Evolutionary conservation across 2,113 vertebrate species (phyloP), one percentile per base, ranked within the genome.

Genomic region (Rhodinocichla rosea): DNA sequence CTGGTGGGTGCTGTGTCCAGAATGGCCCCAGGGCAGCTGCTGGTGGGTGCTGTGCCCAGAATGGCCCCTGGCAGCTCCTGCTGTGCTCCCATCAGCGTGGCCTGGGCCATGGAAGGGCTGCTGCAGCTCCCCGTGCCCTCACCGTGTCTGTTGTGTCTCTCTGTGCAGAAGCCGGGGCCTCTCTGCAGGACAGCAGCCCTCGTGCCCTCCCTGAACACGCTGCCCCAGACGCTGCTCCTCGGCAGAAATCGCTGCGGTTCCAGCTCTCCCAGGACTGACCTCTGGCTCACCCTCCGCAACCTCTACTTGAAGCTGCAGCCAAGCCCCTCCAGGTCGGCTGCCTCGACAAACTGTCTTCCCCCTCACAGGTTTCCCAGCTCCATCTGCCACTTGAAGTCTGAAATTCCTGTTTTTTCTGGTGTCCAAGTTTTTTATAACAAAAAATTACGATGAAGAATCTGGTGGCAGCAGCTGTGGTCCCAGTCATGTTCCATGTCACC

Each of bases 151-250:
- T 96, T 95, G 93, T 92, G 49, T 96, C 93, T 94, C 81, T 95
- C 83, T 95, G 91, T 30, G 33, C 97, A 98, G 98, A 97, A 95
- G 96, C 97, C 7, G 96, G 93, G 95, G 85, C 95, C 23, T 63
- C 95, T 91, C 95, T 50, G 33, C 98, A 95, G 97, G 97, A 96
- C 15, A 32, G 47, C 83, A 90, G 90, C 95, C 92, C 85, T 57
- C 86, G 90, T 96, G 92, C 40, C 16, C 95, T 74, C 74, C 94
- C 91, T 0, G 96, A 95, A 71, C 92, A 13, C 10, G 7, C 24
- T 90, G 78, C 96, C 94, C 77, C 90, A 6, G 92, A 93, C 6
- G 87, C 90, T 96, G 89, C 95, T 87, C 83, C 93, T 39, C 92
- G 74, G 85, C 97, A 96, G 94, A 97, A 95, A 90, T 84, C 30